Evolutionary conservation across 1,140 invertebrate species (phyloP).

Genomic region (Melitaea cinxia): DNA sequence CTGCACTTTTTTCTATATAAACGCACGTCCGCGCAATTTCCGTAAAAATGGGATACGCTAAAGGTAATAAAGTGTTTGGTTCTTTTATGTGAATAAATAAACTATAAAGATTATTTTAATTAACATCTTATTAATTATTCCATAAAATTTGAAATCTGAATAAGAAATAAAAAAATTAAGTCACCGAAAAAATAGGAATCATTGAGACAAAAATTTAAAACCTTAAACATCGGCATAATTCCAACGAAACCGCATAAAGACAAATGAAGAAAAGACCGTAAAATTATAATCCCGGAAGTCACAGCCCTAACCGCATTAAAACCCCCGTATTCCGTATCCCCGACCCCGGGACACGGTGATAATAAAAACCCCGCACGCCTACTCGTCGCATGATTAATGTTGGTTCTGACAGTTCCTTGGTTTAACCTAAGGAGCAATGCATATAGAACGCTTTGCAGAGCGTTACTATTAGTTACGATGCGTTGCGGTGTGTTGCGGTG

Average conservation of each 20-base stretch:
- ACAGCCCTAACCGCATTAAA: conserved; percentile 21
- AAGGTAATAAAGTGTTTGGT: too few relatives aligned
- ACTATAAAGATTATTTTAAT: too few relatives aligned
- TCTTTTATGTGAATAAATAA: too few relatives aligned
- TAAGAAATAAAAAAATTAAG: background rate
- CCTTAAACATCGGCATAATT: background rate
- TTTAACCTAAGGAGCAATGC: conserved; percentile 5
- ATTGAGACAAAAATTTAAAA: too few relatives aligned
- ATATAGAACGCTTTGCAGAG: too few relatives aligned
- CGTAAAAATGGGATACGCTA: too few relatives aligned
- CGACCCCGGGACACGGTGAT: conserved; percentile 22
- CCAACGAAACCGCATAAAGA: background rate
- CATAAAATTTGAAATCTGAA: too few relatives aligned
- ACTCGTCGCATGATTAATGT: conserved; percentile 35
- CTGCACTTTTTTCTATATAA: too few relatives aligned
- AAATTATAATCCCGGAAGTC: conserved; percentile 20
- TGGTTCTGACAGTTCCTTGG: conserved; percentile 18
- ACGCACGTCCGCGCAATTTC: too few relatives aligned
- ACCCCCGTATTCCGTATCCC: conserved; percentile 18
- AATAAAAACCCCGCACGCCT: conserved; percentile 30
- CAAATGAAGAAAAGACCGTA: conserved; percentile 8
- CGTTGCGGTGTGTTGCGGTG: too few relatives aligned
- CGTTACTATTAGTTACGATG: too few relatives aligned
- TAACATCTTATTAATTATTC: too few relatives aligned
- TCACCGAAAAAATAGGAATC: background rate